Evolutionary conservation across 2,888 invertebrate species (phyloP), one percentile per base, ranked within the genome.

Genomic region (Oligia strigilis): DNA sequence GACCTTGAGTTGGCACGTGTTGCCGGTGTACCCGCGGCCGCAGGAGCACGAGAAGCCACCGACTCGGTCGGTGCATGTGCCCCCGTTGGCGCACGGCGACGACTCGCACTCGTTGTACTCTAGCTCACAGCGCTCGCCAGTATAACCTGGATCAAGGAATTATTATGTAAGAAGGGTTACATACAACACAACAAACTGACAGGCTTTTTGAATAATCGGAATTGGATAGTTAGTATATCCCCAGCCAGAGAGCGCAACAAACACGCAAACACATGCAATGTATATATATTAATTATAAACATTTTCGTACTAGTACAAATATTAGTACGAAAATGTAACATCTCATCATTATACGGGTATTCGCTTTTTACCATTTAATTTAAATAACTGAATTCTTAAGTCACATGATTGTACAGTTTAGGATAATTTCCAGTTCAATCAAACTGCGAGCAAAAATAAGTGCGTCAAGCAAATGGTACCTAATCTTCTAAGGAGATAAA

Each of bases 51-150:
- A 96, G 94, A 97, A 98, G 82, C 97, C 97, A 70, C 98, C 98
- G 89, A 98, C 97, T 92, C 97, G 98, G 96, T 98, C 98, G 80
- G 98, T 98, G 95, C 98, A 98, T 67, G 98, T 98, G 86, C 98
- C 98, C 69, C 98, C 98, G 94, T 98, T 98, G 79, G 97, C 97
- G 93, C 98, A 98, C 67, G 98, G 98, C 81, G 98, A 98, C 85
- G 98, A 98, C 93, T 98, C 98, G 93, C 98, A 98, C 94, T 98
- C 98, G 94, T 98, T 98, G 95, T 98, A 98, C 92, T 98, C 98
- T 92, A 98, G 96, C 92, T 98, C 98, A 92, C 98, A 98, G 87
- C 97, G 97, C 83, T 97, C 97, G 36, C 98, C 98, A 5, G 98
- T 98, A 93, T 98, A 98, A 58, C 98, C 98, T 98, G 92, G 17